These are phyloP conservation scores for Toxotes jaculatrix DNA, from an alignment of 2,113 vertebrate genomes.

Conservation along the genomic window DNA sequence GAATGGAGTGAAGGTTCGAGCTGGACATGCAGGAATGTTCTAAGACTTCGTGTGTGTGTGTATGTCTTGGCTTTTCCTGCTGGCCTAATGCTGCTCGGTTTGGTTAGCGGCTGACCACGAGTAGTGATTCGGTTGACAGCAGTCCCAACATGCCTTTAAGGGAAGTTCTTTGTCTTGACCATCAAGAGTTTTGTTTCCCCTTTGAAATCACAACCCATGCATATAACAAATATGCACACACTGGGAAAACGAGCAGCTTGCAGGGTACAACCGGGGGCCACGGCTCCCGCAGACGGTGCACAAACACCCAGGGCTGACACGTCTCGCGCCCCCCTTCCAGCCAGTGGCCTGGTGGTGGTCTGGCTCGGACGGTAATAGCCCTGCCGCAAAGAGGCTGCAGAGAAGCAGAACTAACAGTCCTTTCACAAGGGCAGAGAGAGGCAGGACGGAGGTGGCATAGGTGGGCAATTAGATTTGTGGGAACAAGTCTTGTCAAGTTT, in stretches of 20 bases:
- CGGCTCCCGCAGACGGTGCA: slow-evolving; percentile 58
- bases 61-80: slow-evolving; percentile 44
- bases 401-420: slow-evolving; percentile 75
- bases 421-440: slow-evolving; percentile 54
- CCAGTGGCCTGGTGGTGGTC: slow-evolving; percentile 64
- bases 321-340: slow-evolving; percentile 69
- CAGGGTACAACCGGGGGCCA: slow-evolving; percentile 40
- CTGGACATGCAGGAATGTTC: slow-evolving; percentile 21
- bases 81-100: slow-evolving; percentile 13
- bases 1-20: slow-evolving; percentile 28
- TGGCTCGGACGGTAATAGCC: slow-evolving; percentile 64
- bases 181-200: slow-evolving; percentile 67
- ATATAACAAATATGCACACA: slow-evolving; percentile 28
- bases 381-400: slow-evolving; percentile 73
- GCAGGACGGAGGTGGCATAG: slow-evolving; percentile 50
- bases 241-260: slow-evolving; percentile 53
- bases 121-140: slow-evolving; percentile 49
- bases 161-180: slow-evolving; percentile 62
- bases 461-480: slow-evolving; percentile 51
- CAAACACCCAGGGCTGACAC: slow-evolving; percentile 59
- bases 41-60: slow-evolving; percentile 10
- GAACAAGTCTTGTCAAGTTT: slow-evolving; percentile 24
- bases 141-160: slow-evolving; percentile 51
- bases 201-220: slow-evolving; percentile 57
- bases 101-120: slow-evolving; percentile 61